Conservation (phyloP, 2,888 invertebrate genomes). For the Drosophila crucigera region DNA sequence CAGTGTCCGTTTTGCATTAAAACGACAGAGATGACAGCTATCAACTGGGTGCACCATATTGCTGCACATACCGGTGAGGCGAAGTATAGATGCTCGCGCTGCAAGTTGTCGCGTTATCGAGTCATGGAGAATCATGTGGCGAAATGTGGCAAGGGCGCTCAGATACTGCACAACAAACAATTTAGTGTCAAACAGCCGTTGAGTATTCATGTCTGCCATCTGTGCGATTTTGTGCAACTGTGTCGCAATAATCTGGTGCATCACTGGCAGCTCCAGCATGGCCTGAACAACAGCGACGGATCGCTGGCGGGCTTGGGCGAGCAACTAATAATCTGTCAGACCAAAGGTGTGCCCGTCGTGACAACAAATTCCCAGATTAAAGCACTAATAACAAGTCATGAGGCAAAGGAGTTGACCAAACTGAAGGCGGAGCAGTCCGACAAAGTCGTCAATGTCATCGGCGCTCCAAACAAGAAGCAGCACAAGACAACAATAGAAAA, state of each 20-base stretch:
- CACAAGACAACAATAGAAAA: too few relatives aligned
- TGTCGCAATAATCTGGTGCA: slow-evolving; percentile 87
- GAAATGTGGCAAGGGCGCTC: slow-evolving; percentile 28
- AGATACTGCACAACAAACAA: not conserved
- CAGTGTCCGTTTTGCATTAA: slow-evolving; percentile 81
- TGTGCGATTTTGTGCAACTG: slow-evolving; percentile 91
- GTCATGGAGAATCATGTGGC: slow-evolving; percentile 43
- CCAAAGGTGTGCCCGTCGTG: slow-evolving; percentile 44
- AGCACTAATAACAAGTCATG: not conserved
- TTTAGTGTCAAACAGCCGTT: slow-evolving; percentile 6
- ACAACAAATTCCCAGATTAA: slow-evolving; percentile 17
- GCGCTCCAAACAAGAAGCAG: not conserved
- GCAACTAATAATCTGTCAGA: slow-evolving; percentile 53
- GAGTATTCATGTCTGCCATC: slow-evolving; percentile 88
- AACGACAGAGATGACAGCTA: slow-evolving; percentile 45
- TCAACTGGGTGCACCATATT: slow-evolving; percentile 88
- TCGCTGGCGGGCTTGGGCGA: slow-evolving; percentile 1
- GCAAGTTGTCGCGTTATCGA: slow-evolving; percentile 76
- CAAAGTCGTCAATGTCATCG: not conserved
- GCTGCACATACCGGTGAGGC: slow-evolving; percentile 93
- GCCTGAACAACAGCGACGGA: slow-evolving; percentile 26
- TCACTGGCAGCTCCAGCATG: slow-evolving; percentile 86
- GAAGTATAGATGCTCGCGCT: slow-evolving; percentile 88
- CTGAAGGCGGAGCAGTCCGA: not conserved
- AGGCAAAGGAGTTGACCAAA: not conserved